A percentile compares a stretch with the other conserved stretches of the same genome.
phyloP scores from a whole-genome alignment of 2,888 invertebrate species.

The Thera britannica region DNA sequence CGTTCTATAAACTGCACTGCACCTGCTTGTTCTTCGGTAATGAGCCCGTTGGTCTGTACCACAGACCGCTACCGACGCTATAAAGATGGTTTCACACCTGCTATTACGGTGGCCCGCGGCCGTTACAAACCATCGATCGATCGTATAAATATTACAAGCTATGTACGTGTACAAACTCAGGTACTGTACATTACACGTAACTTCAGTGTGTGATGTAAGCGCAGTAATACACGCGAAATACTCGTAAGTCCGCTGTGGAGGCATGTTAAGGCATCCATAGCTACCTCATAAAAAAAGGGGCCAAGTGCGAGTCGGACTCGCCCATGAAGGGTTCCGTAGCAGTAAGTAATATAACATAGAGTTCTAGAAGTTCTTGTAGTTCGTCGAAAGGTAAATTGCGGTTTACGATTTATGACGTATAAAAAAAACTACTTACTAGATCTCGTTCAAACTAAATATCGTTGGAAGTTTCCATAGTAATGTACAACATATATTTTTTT shows the following conservation, averaged over 20 bases:
- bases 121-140: conserved; percentile 48
- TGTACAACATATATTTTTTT: no score
- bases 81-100: conserved; percentile 49
- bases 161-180: neutral
- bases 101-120: conserved; percentile 45
- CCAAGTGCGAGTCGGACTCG: no score
- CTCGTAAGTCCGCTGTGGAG: neutral
- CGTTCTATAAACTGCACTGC: neutral
- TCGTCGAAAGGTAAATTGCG: no score
- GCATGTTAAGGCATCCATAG: neutral
- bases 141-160: neutral
- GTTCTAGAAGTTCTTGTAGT: no score
- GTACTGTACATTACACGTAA: conserved; percentile 1
- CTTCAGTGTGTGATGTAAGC: neutral
- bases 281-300: no score
- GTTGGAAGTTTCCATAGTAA: no score
- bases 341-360: no score
- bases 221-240: neutral
- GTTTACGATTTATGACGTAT: no score
- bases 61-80: conserved; percentile 38
- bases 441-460: no score
- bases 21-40: no score
- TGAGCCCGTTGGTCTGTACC: conserved; percentile 4
- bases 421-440: no score
- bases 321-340: no score